Percentiles rank a stretch among this genome's conserved stretches.
phyloP scores from a whole-genome alignment of 2,888 invertebrate species.

The Clivina fossor region DNA sequence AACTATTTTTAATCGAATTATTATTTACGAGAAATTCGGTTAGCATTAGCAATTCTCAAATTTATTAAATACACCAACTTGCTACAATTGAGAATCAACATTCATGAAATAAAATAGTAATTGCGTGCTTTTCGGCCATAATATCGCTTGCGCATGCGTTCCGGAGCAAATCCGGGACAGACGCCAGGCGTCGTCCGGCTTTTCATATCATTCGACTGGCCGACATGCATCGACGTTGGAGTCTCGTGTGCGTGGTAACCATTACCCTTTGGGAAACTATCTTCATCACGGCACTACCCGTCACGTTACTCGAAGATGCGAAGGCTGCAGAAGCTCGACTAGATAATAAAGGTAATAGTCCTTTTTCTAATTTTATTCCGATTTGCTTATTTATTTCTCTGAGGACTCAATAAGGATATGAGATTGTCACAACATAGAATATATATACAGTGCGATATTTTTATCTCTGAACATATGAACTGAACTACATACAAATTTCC shows the following conservation, averaged over 20 bases:
- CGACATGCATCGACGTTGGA: conserved; percentile 41
- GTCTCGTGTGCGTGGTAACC: conserved; percentile 37
- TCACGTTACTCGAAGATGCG: conserved; percentile 51
- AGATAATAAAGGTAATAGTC: conserved; percentile 49
- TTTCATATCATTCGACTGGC: background rate
- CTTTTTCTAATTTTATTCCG: too few species aligned
- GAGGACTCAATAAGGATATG: too few species aligned
- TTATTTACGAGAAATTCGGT: background rate
- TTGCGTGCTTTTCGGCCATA: too few species aligned
- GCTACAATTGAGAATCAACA: too few species aligned
- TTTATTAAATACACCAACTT: too few species aligned
- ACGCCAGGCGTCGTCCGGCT: background rate
- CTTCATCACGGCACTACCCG: conserved; percentile 46
- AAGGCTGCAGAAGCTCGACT: conserved; percentile 45
- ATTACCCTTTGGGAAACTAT: conserved; percentile 40
- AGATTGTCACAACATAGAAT: too few species aligned
- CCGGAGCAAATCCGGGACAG: too few species aligned
- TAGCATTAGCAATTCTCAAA: background rate
- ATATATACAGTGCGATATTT: too few species aligned
- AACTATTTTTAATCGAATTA: background rate
- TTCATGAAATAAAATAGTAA: too few species aligned
- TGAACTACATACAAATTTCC: too few species aligned
- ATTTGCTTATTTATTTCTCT: too few species aligned
- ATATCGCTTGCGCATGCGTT: background rate
- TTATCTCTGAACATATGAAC: too few species aligned